Evolutionary conservation across 1,140 invertebrate species (phyloP), one percentile per base, ranked within the genome.

Genomic region (Parapsyche elsis): DNA sequence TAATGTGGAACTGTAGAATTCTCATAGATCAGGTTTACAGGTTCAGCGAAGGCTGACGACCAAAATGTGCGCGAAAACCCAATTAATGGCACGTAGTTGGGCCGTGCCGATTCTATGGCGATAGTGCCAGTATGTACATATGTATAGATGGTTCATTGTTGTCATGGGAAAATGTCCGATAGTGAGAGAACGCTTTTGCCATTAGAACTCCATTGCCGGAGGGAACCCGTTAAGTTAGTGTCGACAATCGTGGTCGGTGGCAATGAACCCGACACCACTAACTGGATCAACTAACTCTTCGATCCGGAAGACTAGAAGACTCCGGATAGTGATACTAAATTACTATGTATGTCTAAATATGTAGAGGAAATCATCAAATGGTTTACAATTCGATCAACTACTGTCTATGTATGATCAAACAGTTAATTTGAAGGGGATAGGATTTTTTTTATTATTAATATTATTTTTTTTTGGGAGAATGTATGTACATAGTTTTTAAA

Each of bases 201-300:
- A 71, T 45, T 71, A 38, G 38, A 71, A 53, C 49, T 53, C 49
- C 12, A 53, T 53, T 12, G 49, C 16, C 16, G 24, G 70, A 9
- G 70, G n/a, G 71, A n/a, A 73, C 16, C 71, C 71, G 71, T 49
- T 75, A 75, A 75, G n/a, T n/a, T n/a, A n/a, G 44, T 75, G 71
- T 46, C 38, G 23, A 57, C 46, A 75, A 46, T 26, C 16, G n/a
- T 44, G 24, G 19, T 16, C 38, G 70, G 45, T 75, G 71, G 71
- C 71, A 75, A 44, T 75, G 71, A 71, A 46, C 71, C 46, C 71
- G 44, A 4, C 14, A 12, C 1, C 30, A n/a, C 71, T 75, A 75
- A 75, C 44, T 75, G 71, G 71, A 75, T 75, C 71, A 75, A 2
- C 38, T n/a, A 23, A 75, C 71, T 75, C 46, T 75, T 30, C 70